phyloP scores from a whole-genome alignment of 2,888 invertebrate genomes.

The Chouioia cunea region DNA sequence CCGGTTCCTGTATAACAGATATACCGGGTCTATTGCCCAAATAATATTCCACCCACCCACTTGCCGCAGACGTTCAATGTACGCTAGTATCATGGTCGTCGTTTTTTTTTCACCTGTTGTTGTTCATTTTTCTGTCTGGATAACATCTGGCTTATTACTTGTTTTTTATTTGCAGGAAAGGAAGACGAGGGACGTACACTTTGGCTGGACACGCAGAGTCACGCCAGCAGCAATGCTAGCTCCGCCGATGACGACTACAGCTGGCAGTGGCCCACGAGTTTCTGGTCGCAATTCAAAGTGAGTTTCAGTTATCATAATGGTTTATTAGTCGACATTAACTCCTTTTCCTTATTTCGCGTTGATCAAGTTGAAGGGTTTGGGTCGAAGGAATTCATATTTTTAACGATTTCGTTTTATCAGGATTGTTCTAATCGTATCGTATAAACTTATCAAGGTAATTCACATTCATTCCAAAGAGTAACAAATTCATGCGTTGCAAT shows the following conservation, averaged over 20 bases:
- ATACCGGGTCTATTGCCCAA: constrained; percentile 4
- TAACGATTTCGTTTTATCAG: too few relatives aligned
- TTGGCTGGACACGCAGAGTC: constrained; percentile 80
- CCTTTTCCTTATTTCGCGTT: too few relatives aligned
- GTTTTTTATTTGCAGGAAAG: constrained; percentile 64
- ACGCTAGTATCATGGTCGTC: background rate
- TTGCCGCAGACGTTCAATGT: background rate
- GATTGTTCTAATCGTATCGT: too few relatives aligned
- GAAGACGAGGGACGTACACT: constrained; percentile 77
- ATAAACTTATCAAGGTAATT: too few relatives aligned
- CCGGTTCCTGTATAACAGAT: background rate
- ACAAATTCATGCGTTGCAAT: too few relatives aligned
- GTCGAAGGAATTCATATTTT: too few relatives aligned
- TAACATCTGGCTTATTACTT: constrained; percentile 27
- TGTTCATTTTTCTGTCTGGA: constrained; percentile 14
- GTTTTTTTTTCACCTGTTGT: background rate
- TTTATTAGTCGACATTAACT: too few relatives aligned
- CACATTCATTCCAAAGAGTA: too few relatives aligned
- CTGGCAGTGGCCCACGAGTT: constrained; percentile 82
- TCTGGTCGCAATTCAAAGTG: constrained; percentile 82
- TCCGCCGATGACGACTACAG: constrained; percentile 76
- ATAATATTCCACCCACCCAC: background rate
- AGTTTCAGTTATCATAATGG: constrained; percentile 47
- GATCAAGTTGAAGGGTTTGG: too few relatives aligned
- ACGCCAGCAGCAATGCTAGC: constrained; percentile 75